Conservation (phyloP, 2,113 vertebrate species). For the Lophius piscatorius region DNA sequence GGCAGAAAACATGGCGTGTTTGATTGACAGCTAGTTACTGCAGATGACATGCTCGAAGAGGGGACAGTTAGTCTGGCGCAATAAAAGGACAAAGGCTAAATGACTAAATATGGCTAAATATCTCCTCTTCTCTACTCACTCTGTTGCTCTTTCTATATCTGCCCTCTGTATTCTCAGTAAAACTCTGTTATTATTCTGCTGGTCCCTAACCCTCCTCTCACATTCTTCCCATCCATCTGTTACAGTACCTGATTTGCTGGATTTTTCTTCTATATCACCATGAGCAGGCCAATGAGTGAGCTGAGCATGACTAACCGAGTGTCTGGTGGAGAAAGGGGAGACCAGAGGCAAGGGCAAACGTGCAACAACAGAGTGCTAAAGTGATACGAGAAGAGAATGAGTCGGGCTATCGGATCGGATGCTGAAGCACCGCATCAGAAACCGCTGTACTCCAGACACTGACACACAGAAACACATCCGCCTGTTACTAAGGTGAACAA, state of each 20-base stretch:
- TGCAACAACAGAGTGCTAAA: conserved; percentile 8
- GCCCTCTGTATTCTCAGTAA: background rate
- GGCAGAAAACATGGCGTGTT: conserved; percentile 11
- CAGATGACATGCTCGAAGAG: conserved; percentile 25
- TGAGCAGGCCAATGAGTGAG: conserved; percentile 21
- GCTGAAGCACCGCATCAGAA: no score
- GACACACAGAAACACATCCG: conserved; percentile 27
- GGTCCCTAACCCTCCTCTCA: background rate
- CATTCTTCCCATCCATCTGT: conserved; percentile 1
- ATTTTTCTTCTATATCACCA: conserved; percentile 6
- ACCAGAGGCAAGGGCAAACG: conserved; percentile 14
- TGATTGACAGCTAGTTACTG: conserved; percentile 54
- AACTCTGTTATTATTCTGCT: no score
- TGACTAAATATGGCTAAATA: background rate
- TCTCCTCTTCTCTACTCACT: no score
- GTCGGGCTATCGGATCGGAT: background rate
- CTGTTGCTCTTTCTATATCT: conserved; percentile 2
- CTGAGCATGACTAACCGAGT: conserved; percentile 8
- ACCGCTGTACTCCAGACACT: conserved; percentile 16
- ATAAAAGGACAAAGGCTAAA: conserved; percentile 47
- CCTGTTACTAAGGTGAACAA: conserved; percentile 68
- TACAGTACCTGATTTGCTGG: conserved; percentile 10
- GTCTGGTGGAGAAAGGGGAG: background rate
- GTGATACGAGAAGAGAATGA: background rate
- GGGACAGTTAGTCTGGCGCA: conserved; percentile 21